Evolutionary conservation across 2,888 invertebrate genomes (phyloP), one percentile per base, ranked within the genome.

Genomic region (Ecliptopera silaceata): DNA sequence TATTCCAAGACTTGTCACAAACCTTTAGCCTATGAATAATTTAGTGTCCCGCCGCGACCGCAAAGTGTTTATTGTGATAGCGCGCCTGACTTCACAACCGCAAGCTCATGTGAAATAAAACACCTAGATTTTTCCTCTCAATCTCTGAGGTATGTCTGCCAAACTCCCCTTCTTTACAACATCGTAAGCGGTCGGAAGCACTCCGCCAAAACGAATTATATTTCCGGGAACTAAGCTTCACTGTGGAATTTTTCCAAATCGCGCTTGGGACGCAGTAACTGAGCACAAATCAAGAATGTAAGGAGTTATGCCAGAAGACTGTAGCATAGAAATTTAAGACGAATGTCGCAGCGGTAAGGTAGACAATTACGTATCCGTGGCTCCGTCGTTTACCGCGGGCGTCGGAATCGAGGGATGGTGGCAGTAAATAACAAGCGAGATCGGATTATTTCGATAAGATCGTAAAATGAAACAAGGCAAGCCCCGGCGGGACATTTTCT

Each of bases 391-490:
- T 75, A 68, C 72, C 75, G 77, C 69, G 78, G 79, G 81, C 77
- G 79, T 73, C 68, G 68, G 74, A 82, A 81, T 84, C 79, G 84
- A 82, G 83, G 84, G 84, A 83, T 85, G 82, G 77, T 76, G 80
- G 88, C 79, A 85, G 88, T 90, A 91, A 90, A 90, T 89, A 91
- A 90, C 86, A 84, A 83, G 82, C 74, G 77, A 84, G 90, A 88
- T 91, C 86, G 87, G 88, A 91, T 90, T 90, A 90, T 90, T 88
- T 89, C 89, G 90, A 90, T 90, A 90, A 90, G 87, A 88, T 89
- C 89, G 85, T 91, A 90, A 89, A 89, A 89, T 88, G 88, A 89
- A 91, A 89, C 88, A 91, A 87, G 86, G 79, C 83, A 79, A 74
- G 84, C 78, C 80, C 80, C 82, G 71, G 71, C 75, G 84, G 82